Percentiles rank a stretch among this genome's conserved stretches.
These are phyloP conservation scores for Heliconius charithonia DNA, from an alignment of 2,888 invertebrate genomes.

Conservation along the genomic window DNA sequence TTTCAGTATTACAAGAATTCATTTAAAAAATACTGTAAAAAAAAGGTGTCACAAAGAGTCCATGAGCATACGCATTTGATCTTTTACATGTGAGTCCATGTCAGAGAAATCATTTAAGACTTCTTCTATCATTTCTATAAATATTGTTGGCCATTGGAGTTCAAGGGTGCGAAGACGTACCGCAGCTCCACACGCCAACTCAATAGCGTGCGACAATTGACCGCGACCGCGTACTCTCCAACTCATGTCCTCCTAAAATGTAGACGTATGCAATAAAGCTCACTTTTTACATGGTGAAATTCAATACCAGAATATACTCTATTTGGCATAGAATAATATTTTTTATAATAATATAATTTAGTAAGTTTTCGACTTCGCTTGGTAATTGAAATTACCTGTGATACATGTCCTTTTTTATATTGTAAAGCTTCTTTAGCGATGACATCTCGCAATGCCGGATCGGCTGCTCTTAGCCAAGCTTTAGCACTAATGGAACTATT, in stretches of 20 bases:
- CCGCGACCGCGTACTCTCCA: slow-evolving; percentile 90
- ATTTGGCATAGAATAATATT: no score
- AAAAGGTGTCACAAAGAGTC: slow-evolving; percentile 52
- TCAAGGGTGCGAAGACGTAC: slow-evolving; percentile 90
- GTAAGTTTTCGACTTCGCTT: no score
- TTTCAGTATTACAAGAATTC: neutral
- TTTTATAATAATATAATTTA: no score
- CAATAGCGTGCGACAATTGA: slow-evolving; percentile 87
- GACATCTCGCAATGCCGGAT: slow-evolving; percentile 90
- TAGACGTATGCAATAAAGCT: slow-evolving; percentile 39
- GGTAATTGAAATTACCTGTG: slow-evolving; percentile 64
- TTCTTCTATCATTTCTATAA: slow-evolving; percentile 90
- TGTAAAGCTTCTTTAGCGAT: slow-evolving; percentile 94
- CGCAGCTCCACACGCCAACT: slow-evolving; percentile 89
- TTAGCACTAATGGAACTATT: slow-evolving; percentile 82
- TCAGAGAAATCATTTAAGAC: slow-evolving; percentile 92
- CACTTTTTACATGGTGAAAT: neutral
- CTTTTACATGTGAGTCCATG: slow-evolving; percentile 91
- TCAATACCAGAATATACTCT: no score
- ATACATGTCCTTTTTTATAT: slow-evolving; percentile 86
- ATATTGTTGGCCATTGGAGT: slow-evolving; percentile 89
- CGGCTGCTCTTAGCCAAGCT: slow-evolving; percentile 88
- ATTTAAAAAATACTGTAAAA: neutral
- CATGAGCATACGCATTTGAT: slow-evolving; percentile 83
- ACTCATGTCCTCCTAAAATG: slow-evolving; percentile 86